These are phyloP conservation scores for Macrobrachium rosenbergii DNA, from an alignment of 1,140 invertebrate genomes.

Conservation along the genomic window DNA sequence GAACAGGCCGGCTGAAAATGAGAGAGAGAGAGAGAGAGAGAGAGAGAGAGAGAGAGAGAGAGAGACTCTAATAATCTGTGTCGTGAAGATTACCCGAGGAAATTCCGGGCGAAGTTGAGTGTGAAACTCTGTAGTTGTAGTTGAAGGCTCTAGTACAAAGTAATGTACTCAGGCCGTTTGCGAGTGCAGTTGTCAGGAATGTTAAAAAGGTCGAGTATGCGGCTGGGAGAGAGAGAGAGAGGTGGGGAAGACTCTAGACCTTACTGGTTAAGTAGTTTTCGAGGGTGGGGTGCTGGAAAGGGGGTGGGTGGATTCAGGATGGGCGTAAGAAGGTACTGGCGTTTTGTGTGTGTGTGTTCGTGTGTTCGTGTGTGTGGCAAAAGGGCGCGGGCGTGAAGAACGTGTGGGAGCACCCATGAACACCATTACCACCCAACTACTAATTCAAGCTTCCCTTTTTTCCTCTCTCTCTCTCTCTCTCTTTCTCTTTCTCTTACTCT, in stretches of 20 bases:
- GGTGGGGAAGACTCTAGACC: neutral
- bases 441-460: slow-evolving; percentile 18
- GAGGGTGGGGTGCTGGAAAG: neutral
- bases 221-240: neutral
- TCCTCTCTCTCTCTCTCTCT: neutral
- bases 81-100: neutral
- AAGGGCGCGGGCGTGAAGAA: neutral
- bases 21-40: neutral
- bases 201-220: neutral
- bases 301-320: neutral
- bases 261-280: neutral
- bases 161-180: too few species aligned
- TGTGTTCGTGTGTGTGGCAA: neutral
- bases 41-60: neutral
- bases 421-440: slow-evolving; percentile 25
- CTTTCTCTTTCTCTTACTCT: neutral
- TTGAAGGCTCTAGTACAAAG: too few species aligned
- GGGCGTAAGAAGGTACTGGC: neutral
- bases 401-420: neutral
- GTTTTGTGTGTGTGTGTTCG: neutral
- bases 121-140: neutral
- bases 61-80: too few species aligned
- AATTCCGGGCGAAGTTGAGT: neutral
- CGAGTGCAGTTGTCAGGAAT: too few species aligned
- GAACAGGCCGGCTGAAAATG: neutral